A percentile compares a stretch with the other conserved stretches of the same genome.
Conservation (phyloP, 1,140 invertebrate species). For the Drosophila pandora region DNA sequence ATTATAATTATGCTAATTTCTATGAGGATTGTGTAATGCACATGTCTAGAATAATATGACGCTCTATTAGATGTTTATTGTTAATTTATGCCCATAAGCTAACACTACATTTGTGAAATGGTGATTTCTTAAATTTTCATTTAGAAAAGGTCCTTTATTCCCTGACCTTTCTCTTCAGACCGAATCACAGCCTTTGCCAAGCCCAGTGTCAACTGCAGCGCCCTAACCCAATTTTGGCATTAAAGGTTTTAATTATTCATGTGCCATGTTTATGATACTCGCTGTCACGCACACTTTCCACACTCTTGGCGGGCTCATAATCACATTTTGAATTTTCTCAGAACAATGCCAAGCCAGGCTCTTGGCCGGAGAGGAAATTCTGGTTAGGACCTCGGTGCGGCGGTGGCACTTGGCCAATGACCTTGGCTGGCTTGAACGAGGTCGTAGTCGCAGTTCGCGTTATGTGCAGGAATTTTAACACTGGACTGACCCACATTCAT, state of each 20-base stretch:
- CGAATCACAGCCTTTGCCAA: constrained; percentile 1
- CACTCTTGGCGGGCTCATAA: constrained; percentile 43
- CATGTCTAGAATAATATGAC: constrained; percentile 3
- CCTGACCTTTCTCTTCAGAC: constrained; percentile 16
- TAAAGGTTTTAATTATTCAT: constrained; percentile 71
- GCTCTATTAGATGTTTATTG: background rate
- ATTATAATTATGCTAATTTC: constrained; percentile 19
- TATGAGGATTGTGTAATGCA: constrained; percentile 5
- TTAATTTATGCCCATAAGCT: constrained; percentile 8
- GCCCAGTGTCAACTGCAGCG: constrained; percentile 35
- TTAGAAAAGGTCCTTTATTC: background rate
- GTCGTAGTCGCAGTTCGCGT: constrained; percentile 33
- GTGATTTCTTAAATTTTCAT: no score
- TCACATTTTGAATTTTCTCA: constrained; percentile 70
- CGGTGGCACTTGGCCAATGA: constrained; percentile 45
- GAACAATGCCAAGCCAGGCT: constrained; percentile 37
- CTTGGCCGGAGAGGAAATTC: constrained; percentile 1
- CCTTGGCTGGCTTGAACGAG: constrained; percentile 57
- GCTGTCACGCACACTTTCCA: constrained; percentile 31
- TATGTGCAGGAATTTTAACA: constrained; percentile 40
- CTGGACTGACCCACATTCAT: constrained; percentile 53
- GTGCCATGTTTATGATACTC: constrained; percentile 60
- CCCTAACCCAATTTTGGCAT: constrained; percentile 60
- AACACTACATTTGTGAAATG: no score
- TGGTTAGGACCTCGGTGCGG: constrained; percentile 12